Conservation (phyloP, 2,113 vertebrate genomes). For the Acanthochromis polyacanthus region DNA sequence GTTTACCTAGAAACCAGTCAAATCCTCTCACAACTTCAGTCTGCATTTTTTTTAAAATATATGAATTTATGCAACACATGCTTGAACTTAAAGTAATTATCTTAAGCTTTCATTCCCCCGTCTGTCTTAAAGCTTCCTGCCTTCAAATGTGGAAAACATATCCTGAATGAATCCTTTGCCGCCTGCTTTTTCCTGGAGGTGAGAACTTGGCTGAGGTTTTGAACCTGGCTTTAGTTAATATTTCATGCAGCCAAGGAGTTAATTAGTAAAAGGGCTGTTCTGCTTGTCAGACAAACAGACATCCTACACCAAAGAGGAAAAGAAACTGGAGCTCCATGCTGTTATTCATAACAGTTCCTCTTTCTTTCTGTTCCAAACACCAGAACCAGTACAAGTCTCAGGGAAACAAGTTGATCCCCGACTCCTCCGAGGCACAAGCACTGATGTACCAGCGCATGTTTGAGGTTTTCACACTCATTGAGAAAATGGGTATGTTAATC, state of each 20-base stretch:
- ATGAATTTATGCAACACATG: not conserved
- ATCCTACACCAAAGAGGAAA: not conserved
- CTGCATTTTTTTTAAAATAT: not conserved
- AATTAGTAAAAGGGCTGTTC: not conserved
- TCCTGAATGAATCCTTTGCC: constrained; percentile 82
- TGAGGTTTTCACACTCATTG: constrained; percentile 66
- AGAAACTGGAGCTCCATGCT: constrained; percentile 18
- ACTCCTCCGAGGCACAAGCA: constrained; percentile 62
- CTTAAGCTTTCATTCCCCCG: not conserved
- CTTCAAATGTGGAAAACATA: constrained; percentile 73
- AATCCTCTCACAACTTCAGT: not conserved
- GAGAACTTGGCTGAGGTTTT: constrained; percentile 56
- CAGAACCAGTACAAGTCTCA: constrained; percentile 80
- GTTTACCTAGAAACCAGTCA: no score
- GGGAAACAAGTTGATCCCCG: constrained; percentile 79
- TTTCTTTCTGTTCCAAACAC: constrained; percentile 33
- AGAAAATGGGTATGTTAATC: constrained; percentile 71
- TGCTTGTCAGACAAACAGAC: constrained; percentile 21
- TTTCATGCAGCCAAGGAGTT: constrained; percentile 15
- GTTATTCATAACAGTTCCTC: not conserved
- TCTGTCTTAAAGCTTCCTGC: constrained; percentile 75
- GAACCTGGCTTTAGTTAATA: constrained; percentile 1
- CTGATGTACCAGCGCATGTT: constrained; percentile 82
- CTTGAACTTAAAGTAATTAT: no score
- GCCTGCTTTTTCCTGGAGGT: constrained; percentile 86